Conservation (phyloP, 2,888 invertebrate genomes). For the Morinoia aosen region DNA sequence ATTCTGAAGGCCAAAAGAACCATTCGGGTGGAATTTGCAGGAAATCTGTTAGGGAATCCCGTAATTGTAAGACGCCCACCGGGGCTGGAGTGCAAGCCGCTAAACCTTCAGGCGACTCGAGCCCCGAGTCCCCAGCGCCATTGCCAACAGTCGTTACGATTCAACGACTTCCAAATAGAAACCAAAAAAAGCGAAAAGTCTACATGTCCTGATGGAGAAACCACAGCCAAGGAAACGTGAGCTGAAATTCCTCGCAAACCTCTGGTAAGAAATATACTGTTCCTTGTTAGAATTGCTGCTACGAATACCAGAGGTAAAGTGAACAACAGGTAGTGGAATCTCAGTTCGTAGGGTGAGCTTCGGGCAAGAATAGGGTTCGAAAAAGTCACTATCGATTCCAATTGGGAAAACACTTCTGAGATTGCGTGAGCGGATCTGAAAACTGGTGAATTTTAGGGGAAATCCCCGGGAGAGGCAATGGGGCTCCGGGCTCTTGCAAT, state of each 20-base stretch:
- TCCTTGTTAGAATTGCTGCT: background rate
- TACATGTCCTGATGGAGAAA: background rate
- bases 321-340: background rate
- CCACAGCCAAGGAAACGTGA: background rate
- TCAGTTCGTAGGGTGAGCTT: background rate
- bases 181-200: background rate
- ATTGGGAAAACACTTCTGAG: slow-evolving; percentile 16
- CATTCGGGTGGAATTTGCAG: background rate
- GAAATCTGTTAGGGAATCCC: background rate
- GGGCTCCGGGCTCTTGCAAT: slow-evolving; percentile 21
- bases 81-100: background rate
- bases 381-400: slow-evolving; percentile 21
- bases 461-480: slow-evolving; percentile 33
- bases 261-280: background rate
- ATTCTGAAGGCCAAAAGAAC: background rate
- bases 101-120: background rate
- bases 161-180: slow-evolving; percentile 37
- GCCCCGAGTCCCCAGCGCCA: background rate
- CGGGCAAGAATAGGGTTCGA: background rate
- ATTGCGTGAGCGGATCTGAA: background rate
- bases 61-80: background rate
- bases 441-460: background rate
- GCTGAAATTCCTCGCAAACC: background rate
- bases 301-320: background rate
- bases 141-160: slow-evolving; percentile 19